Evolutionary conservation across 2,113 vertebrate species (phyloP).

Genomic region (Ctenomys sociabilis): DNA sequence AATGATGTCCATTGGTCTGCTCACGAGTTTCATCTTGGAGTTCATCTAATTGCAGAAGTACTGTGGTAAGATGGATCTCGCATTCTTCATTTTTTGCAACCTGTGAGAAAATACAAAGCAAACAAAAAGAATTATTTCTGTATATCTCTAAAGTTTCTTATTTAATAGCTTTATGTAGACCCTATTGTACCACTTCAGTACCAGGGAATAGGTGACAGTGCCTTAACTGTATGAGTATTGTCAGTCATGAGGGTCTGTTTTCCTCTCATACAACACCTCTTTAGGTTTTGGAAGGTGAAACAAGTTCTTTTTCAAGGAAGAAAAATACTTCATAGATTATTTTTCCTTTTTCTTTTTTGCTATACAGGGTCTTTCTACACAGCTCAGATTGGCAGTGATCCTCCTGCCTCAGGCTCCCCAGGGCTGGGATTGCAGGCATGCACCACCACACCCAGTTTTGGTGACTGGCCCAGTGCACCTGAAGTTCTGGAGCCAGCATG

Average conservation of each 20-base stretch:
- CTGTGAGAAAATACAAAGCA: not conserved
- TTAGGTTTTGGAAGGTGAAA: not conserved
- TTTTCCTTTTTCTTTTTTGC: too few relatives aligned
- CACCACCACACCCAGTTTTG: too few relatives aligned
- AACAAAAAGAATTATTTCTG: not conserved
- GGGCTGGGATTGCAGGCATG: too few relatives aligned
- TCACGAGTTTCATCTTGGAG: not conserved
- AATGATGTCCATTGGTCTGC: not conserved
- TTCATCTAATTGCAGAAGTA: not conserved
- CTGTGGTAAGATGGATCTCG: not conserved
- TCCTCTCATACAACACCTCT: too few relatives aligned
- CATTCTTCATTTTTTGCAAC: not conserved
- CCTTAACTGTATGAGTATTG: too few relatives aligned
- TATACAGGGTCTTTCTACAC: too few relatives aligned
- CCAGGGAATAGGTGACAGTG: too few relatives aligned
- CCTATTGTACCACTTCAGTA: not conserved
- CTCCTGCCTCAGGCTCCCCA: too few relatives aligned
- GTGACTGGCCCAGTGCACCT: too few relatives aligned
- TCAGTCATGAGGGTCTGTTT: too few relatives aligned
- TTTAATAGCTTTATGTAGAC: not conserved
- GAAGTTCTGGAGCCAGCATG: too few relatives aligned
- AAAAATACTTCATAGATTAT: not conserved
- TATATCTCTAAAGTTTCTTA: not conserved
- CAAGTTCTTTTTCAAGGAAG: not conserved
- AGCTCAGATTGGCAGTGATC: too few relatives aligned